phyloP scores from a whole-genome alignment of 2,113 vertebrate genomes.

The Fulica atra region DNA sequence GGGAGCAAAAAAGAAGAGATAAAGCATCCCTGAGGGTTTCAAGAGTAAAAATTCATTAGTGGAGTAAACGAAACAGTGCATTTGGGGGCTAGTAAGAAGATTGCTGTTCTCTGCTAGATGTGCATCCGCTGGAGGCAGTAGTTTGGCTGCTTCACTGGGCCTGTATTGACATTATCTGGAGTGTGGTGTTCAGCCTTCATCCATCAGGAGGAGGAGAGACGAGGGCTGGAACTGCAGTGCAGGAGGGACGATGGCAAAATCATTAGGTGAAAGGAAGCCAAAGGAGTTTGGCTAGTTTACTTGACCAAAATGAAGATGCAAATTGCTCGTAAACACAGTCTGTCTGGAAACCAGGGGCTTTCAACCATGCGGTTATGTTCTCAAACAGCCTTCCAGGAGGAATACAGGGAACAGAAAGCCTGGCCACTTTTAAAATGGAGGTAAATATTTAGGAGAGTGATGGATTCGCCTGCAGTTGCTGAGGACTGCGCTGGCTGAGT shows the following conservation, averaged over 20 bases:
- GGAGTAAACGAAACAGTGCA: fast-evolving
- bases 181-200: neutral
- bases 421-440: neutral
- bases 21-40: neutral
- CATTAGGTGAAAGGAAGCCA: neutral
- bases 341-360: neutral
- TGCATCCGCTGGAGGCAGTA: neutral
- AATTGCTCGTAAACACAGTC: neutral
- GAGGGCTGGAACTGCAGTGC: neutral
- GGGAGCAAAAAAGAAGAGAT: fast-evolving
- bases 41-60: neutral
- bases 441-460: neutral
- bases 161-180: neutral
- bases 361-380: neutral
- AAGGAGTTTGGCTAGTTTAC: neutral
- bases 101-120: fast-evolving
- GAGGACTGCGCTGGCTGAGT: neutral
- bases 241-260: neutral
- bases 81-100: neutral
- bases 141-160: neutral
- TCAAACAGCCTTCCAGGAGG: neutral
- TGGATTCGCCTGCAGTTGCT: neutral
- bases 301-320: neutral
- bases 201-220: neutral
- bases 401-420: neutral